Evolutionary conservation across 2,113 vertebrate species (phyloP).

Genomic region (Aptenodytes patagonicus): DNA sequence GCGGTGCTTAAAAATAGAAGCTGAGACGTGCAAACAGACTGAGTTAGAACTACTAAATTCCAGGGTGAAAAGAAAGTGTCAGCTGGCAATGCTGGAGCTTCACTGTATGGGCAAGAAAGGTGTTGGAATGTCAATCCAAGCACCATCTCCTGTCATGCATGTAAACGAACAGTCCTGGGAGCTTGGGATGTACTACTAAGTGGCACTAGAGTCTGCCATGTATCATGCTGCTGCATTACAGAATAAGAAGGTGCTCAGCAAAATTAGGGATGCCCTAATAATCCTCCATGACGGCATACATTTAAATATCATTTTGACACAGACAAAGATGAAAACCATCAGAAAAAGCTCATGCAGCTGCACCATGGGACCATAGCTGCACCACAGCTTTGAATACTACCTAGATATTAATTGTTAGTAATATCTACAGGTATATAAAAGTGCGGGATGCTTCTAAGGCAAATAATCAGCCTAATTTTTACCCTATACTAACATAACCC

Average conservation of each 20-base stretch:
- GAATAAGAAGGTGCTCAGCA: not conserved
- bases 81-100: conserved; percentile 56
- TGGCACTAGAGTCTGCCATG: not conserved
- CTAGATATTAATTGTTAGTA: not conserved
- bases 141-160: not conserved
- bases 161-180: not conserved
- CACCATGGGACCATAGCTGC: not conserved
- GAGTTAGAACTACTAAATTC: conserved; percentile 32
- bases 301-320: not conserved
- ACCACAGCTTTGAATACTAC: not conserved
- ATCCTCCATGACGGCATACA: not conserved
- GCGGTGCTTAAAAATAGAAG: conserved; percentile 44
- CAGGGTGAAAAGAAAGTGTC: conserved; percentile 46
- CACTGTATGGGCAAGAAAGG: conserved; percentile 28
- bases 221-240: not conserved
- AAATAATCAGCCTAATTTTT: conserved; percentile 12
- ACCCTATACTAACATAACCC: not conserved
- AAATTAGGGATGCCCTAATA: not conserved
- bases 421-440: not conserved
- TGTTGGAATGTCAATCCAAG: conserved; percentile 56
- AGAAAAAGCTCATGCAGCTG: not conserved
- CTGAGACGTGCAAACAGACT: not conserved
- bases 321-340: not conserved
- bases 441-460: not conserved
- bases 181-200: conserved; percentile 7